These are phyloP conservation scores for Urocolius indicus DNA, from an alignment of 2,113 vertebrate genomes.

Conservation along the genomic window DNA sequence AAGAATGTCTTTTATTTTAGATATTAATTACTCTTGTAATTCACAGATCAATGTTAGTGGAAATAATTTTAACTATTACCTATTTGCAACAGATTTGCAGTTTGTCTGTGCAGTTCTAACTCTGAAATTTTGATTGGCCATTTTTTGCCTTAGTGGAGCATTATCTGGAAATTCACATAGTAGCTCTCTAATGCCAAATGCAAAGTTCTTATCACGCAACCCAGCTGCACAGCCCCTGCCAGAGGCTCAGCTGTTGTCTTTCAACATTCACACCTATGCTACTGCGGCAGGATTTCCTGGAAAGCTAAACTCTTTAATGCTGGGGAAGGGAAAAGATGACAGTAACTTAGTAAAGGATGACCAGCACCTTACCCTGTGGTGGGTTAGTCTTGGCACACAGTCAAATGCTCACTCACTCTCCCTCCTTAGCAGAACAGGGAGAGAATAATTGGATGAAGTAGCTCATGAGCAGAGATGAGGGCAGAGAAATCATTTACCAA, in stretches of 20 bases:
- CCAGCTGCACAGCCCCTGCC: background rate
- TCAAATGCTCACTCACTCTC: background rate
- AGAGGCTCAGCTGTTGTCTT: background rate
- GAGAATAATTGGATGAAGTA: background rate
- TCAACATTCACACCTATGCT: background rate
- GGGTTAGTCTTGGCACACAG: background rate
- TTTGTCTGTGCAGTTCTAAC: fast-evolving
- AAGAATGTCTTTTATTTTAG: background rate
- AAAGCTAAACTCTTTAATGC: background rate
- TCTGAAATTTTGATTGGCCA: background rate
- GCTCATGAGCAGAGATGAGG: background rate
- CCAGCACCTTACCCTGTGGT: background rate
- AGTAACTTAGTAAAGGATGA: background rate
- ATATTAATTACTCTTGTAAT: background rate
- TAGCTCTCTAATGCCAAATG: background rate
- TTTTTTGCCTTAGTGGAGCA: background rate
- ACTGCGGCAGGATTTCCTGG: background rate
- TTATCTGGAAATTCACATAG: background rate
- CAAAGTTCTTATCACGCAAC: background rate
- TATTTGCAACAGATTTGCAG: background rate
- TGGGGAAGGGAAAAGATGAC: background rate
- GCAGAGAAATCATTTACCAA: background rate
- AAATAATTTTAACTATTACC: background rate
- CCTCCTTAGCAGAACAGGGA: background rate
- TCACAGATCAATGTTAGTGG: background rate